A percentile compares a stretch with the other conserved stretches of the same genome.
These are phyloP conservation scores for Gambelia wislizenii DNA, from an alignment of 2,797 vertebrate species.

Conservation along the genomic window DNA sequence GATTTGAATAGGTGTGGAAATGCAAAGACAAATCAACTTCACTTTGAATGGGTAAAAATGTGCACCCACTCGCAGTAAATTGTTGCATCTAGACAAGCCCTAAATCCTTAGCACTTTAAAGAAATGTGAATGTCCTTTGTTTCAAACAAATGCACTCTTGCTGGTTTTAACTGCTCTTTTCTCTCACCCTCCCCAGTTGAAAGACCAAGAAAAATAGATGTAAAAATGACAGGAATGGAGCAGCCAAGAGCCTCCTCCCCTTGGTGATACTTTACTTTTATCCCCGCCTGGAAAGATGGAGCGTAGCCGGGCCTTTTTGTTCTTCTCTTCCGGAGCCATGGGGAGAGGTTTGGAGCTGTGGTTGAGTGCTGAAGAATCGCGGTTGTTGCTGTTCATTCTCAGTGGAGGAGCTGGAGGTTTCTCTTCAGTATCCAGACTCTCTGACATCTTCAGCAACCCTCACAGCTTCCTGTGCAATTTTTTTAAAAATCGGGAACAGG, in stretches of 20 bases:
- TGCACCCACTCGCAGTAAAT: no score
- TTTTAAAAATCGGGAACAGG: conserved; percentile 34
- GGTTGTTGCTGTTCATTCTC: conserved; percentile 99
- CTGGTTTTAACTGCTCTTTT: conserved; percentile 12
- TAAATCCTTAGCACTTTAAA: conserved; percentile 29
- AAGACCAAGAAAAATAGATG: conserved; percentile 25
- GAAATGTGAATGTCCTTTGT: conserved; percentile 51
- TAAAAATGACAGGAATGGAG: conserved; percentile 21
- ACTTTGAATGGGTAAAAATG: no score
- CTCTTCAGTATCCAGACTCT: conserved; percentile 97
- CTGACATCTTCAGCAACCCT: conserved; percentile 97
- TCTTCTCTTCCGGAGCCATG: conserved; percentile 99
- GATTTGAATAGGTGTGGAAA: no score
- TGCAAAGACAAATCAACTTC: no score
- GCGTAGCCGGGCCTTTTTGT: conserved; percentile 97
- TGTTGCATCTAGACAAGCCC: no score
- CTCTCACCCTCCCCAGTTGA: background rate
- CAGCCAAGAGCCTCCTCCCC: conserved; percentile 37
- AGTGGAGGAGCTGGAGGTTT: conserved; percentile 97
- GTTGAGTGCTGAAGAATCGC: conserved; percentile 94
- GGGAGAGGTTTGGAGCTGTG: conserved; percentile 97
- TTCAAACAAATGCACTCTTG: conserved; percentile 45
- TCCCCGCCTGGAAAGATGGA: conserved; percentile 99
- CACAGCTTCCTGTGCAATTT: conserved; percentile 84
- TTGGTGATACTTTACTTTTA: conserved; percentile 91